A percentile compares a stretch with the other conserved stretches of the same genome.
Evolutionary conservation across 1,140 invertebrate species (phyloP).

Genomic region (Brachionus koreanus): DNA sequence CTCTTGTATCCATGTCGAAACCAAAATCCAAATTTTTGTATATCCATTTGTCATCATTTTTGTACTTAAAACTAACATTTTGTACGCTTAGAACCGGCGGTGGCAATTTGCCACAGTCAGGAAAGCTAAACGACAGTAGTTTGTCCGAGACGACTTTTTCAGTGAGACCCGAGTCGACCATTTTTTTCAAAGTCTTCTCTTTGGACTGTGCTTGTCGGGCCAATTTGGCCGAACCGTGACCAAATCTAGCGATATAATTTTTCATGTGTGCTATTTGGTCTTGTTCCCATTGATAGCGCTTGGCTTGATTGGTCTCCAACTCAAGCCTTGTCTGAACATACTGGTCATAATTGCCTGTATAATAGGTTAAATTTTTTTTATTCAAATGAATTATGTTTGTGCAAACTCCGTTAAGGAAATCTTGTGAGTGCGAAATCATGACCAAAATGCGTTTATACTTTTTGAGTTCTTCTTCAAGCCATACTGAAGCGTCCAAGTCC

Average conservation of each 20-base stretch:
- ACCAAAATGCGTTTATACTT: constrained; percentile 93
- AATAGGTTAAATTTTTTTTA: constrained; percentile 66
- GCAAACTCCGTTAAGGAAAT: constrained; percentile 98
- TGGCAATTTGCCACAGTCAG: constrained; percentile 88
- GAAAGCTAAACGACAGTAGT: constrained; percentile 86
- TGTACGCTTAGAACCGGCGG: constrained; percentile 99
- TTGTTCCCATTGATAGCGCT: constrained; percentile 99
- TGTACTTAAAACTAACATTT: constrained; percentile 81
- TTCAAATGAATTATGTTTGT: constrained; percentile 96
- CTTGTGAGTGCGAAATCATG: constrained; percentile 99
- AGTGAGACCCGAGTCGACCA: constrained; percentile 93
- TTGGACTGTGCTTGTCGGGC: constrained; percentile 97
- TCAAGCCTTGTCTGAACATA: constrained; percentile 88
- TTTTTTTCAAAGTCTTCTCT: constrained; percentile 97
- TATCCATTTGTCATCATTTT: constrained; percentile 69
- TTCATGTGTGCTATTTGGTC: constrained; percentile 99
- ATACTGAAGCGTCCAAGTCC: constrained; percentile 90
- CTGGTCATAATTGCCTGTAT: constrained; percentile 83
- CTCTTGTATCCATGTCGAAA: constrained; percentile 91
- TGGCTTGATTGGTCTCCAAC: constrained; percentile 94
- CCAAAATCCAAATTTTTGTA: constrained; percentile 98
- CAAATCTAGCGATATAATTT: constrained; percentile 97
- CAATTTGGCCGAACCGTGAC: constrained; percentile 95
- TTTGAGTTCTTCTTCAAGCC: constrained; percentile 95
- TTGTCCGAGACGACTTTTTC: constrained; percentile 88